Percentiles rank a stretch among this genome's conserved stretches.
Evolutionary conservation across 1,140 invertebrate genomes (phyloP).

Genomic region (Chionoecetes opilio): DNA sequence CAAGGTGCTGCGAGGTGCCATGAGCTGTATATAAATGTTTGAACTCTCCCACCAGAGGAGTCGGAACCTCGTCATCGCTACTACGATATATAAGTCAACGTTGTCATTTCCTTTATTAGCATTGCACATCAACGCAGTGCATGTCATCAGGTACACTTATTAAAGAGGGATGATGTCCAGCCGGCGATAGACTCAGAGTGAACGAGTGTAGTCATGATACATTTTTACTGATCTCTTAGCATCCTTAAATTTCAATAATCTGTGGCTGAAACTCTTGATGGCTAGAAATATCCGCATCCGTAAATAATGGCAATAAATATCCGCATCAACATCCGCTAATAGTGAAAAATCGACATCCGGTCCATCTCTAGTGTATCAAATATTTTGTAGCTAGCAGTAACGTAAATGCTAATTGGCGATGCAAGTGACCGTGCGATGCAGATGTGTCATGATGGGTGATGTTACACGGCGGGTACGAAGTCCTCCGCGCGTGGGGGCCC

Average conservation of each 20-base stretch:
- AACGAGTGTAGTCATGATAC: no score
- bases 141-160: background rate
- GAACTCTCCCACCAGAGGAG: background rate
- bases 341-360: no score
- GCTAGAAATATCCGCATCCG: no score
- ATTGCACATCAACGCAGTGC: background rate
- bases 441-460: background rate
- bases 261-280: no score
- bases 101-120: background rate
- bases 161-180: background rate
- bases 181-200: background rate
- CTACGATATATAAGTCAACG: background rate
- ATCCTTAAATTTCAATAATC: no score
- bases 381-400: background rate
- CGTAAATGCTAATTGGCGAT: background rate
- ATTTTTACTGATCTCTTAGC: no score
- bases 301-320: no score
- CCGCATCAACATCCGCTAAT: no score
- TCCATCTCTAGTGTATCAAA: no score
- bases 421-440: background rate
- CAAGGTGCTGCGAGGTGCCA: background rate
- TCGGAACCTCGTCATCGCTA: background rate
- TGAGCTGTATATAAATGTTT: background rate
- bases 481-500: background rate
- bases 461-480: background rate